Evolutionary conservation across 2,113 vertebrate species (phyloP), one percentile per base, ranked within the genome.

Genomic region (Aldabrachelys gigantea): DNA sequence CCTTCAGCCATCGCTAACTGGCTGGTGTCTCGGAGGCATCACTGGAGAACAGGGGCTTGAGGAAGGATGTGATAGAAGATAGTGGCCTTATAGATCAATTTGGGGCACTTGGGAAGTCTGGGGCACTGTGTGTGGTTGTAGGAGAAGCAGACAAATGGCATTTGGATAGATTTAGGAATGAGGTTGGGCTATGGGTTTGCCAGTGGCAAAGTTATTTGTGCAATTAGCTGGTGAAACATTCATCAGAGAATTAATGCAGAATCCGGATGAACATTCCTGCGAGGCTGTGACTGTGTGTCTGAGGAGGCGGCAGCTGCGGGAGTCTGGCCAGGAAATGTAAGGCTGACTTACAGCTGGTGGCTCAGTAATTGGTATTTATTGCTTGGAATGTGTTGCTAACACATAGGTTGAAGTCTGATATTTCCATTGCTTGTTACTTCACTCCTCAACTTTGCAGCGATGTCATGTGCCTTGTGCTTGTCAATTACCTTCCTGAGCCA

Each of bases 401-500:
- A 72, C 49, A 79, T 35, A 84, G 84, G 86, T 82, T 89, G 52
- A 59, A 95, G 88, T 29, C 85, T 76, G 78, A 75, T 94, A 94
- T 87, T 95, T 93, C 81, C 94, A 82, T 92, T 85, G n/a, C 59
- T 93, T 88, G 85, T n/a, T 79, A 21, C 57, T 84, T 85, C 50
- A 29, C 95, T 84, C 29, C 82, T 85, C 91, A 87, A 83, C 83
- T 95, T 90, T 80, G 87, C 88, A 92, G 80, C 0, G 49, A 91
- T 96, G 96, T 96, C 94, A 93, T 94, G 95, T 87, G 90, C 49
- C 89, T 90, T 90, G 93, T 22, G 50, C 96, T 94, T 95, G 93
- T 53, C 95, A 94, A 82, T 97, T 97, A 96, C 92, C 85, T 84
- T 86, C 69, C 84, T 0, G 2, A 88, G 56, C 78, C 93, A 91